Evolutionary conservation across 2,797 vertebrate species (phyloP).

Genomic region (Oceanodroma leucorhoa): DNA sequence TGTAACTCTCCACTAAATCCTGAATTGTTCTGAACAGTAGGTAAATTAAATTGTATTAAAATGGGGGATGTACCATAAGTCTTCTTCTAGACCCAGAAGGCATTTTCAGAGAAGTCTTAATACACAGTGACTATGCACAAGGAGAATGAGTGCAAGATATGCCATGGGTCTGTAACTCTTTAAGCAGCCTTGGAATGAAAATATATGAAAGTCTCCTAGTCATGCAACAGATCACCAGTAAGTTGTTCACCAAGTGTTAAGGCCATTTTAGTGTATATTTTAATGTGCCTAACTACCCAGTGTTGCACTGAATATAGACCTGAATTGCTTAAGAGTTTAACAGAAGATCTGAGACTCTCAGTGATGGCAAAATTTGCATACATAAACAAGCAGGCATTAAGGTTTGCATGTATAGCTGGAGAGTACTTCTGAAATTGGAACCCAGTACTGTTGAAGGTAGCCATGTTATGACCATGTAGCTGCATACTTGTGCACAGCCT

Average conservation of each 20-base stretch:
- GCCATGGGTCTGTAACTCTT: background rate
- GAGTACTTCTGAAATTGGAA: background rate
- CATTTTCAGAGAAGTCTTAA: background rate
- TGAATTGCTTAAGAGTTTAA: background rate
- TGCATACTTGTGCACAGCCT: background rate
- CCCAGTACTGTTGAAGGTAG: background rate
- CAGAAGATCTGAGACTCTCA: background rate
- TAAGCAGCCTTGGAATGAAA: background rate
- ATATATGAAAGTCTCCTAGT: background rate
- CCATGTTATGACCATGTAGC: background rate
- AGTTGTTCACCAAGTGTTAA: background rate
- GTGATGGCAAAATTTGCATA: background rate
- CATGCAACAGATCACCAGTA: background rate
- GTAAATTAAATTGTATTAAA: background rate
- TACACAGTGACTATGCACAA: background rate
- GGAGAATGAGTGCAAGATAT: background rate
- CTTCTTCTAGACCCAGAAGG: background rate
- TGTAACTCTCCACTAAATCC: background rate
- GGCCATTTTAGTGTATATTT: background rate
- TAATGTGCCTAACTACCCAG: background rate
- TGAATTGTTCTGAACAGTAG: background rate
- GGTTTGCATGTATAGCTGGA: background rate
- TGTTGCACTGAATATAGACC: background rate
- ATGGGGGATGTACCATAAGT: accelerated
- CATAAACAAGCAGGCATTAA: background rate